Conservation (phyloP, 2,888 invertebrate genomes). For the Hydrotaea cyrtoneurina region DNA sequence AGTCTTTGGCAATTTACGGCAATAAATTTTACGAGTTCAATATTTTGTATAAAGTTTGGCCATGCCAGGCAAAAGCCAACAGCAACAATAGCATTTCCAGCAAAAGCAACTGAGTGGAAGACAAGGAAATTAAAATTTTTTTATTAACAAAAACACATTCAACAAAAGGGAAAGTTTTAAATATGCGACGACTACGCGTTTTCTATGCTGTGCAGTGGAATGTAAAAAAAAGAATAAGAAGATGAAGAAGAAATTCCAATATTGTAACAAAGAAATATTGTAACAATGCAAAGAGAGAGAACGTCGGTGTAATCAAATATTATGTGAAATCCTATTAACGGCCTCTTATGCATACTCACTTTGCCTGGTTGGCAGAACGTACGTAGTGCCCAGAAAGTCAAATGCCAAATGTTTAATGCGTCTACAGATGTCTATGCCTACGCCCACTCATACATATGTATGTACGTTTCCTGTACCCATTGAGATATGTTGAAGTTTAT, state of each 20-base stretch:
- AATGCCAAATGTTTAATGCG: constrained; percentile 29
- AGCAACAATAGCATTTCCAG: background rate
- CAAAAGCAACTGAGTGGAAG: background rate
- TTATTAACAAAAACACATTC: background rate
- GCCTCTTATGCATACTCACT: background rate
- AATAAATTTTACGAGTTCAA: constrained; percentile 36
- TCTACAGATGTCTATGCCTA: background rate
- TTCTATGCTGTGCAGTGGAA: background rate
- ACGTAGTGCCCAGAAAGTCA: background rate
- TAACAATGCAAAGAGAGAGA: background rate
- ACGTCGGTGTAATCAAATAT: background rate
- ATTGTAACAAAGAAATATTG: constrained; percentile 1
- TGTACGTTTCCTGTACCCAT: too few species aligned
- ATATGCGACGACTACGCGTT: too few species aligned
- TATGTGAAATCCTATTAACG: constrained; percentile 16
- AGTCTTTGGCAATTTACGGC: constrained; percentile 24
- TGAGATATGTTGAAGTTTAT: too few species aligned
- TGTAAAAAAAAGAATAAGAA: background rate
- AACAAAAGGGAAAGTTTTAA: constrained; percentile 1
- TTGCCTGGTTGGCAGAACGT: background rate
- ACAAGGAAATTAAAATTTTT: constrained; percentile 26
- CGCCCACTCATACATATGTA: background rate
- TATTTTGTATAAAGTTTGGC: constrained; percentile 9
- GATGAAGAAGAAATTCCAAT: background rate
- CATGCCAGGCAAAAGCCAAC: background rate